Conservation (phyloP, 2,888 invertebrate genomes). For the Pelosia muscerda region DNA sequence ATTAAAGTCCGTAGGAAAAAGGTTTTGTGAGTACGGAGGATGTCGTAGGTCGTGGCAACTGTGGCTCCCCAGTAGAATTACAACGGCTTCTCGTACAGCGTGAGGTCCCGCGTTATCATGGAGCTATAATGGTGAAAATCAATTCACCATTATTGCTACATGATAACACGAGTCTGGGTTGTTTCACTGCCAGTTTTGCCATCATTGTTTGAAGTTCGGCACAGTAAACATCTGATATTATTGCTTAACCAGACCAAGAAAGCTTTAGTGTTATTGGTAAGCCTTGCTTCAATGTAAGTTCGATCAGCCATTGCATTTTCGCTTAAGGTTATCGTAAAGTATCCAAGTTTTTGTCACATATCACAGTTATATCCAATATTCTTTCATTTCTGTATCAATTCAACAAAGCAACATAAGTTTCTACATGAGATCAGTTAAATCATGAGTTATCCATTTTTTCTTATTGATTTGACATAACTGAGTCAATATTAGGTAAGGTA, state of each 20-base stretch:
- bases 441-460: too few species aligned
- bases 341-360: background rate
- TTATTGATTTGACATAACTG: background rate
- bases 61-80: background rate
- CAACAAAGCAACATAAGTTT: background rate
- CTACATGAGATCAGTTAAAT: too few species aligned
- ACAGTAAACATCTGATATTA: too few species aligned
- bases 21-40: conserved; percentile 15
- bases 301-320: too few species aligned
- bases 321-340: background rate
- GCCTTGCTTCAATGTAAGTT: background rate
- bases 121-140: background rate
- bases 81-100: conserved; percentile 16
- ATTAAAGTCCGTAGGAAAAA: too few species aligned
- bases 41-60: background rate
- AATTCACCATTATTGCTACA: too few species aligned
- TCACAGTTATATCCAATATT: background rate
- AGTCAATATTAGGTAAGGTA: background rate
- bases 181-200: background rate
- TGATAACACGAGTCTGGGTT: background rate
- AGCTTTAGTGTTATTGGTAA: background rate
- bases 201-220: background rate
- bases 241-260: background rate
- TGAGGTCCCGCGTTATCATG: too few species aligned
- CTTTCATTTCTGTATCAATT: background rate